Evolutionary conservation across 2,888 invertebrate genomes (phyloP), one percentile per base, ranked within the genome.

Genomic region (Drosophila atripex): DNA sequence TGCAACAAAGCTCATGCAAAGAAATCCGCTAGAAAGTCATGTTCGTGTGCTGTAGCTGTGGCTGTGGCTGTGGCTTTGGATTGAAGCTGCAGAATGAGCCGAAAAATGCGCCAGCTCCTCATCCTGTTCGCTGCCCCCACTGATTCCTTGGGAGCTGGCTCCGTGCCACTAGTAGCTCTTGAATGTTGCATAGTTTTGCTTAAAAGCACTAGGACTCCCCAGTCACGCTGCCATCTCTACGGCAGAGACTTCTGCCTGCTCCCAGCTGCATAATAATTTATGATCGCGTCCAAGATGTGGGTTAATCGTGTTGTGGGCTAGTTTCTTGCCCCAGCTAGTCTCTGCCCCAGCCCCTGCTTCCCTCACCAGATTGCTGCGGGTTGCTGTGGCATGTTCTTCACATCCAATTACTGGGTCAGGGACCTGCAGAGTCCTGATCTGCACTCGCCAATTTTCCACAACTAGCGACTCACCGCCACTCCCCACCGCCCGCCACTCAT

Each of bases 271-370:
- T 84, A 90, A 90, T 90, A 91, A 91, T 91, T 91, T 91, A 91
- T 91, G 90, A 90, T 89, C 89, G 90, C 90, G 89, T 89, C 90
- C 89, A 84, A 90, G 90, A 91, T 91, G 91, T 91, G 91, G 91
- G 91, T 91, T 91, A 91, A 91, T 91, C 91, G 91, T 91, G 91
- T 90, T 90, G 88, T 90, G 86, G 90, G 90, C 90, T 90, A 91
- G 88, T 83, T 88, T 80, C 73, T 80, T 88, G 78, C 74, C 71
- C 35, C 51, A 55, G 35, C 43, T 47, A 39, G 43, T 41, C 49
- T 58, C 47, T 61, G 61, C 49, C 35, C 38, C 12, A 32, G 43
- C 30, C 47, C 43, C 14, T n/a, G n/a, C n/a, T 35, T 8, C 54
- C 38, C 23, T 28, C 23, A 52, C 46, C 41, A 35, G 56, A 60